Evolutionary conservation across 2,113 vertebrate species (phyloP).

Genomic region (Dunckerocampus dactyliophorus): DNA sequence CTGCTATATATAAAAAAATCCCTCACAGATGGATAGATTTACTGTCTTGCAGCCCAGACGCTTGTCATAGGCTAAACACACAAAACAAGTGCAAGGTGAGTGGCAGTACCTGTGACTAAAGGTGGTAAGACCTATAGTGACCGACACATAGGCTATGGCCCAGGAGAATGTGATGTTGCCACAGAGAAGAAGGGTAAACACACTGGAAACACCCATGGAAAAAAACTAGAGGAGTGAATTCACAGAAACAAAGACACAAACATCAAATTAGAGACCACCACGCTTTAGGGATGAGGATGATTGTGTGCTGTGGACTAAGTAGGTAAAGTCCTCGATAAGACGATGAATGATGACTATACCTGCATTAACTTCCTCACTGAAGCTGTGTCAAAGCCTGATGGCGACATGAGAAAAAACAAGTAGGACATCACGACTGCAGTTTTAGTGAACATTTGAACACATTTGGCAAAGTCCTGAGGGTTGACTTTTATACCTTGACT

Average conservation of each 20-base stretch:
- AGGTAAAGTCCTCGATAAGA: neutral
- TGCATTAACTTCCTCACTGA: conserved; percentile 93
- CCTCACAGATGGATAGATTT: no score
- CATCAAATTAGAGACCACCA: neutral
- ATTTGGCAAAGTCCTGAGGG: neutral
- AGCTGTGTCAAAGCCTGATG: conserved; percentile 83
- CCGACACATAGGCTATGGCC: conserved; percentile 84
- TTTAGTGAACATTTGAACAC: neutral
- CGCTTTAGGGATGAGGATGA: neutral
- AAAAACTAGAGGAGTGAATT: conserved; percentile 74
- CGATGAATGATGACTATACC: conserved; percentile 67
- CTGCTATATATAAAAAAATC: no score
- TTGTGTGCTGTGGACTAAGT: neutral
- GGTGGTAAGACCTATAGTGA: conserved; percentile 86
- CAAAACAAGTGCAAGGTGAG: neutral
- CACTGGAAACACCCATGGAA: conserved; percentile 86
- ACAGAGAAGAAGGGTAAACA: conserved; percentile 85
- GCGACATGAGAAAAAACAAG: conserved; percentile 7
- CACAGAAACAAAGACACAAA: conserved; percentile 15
- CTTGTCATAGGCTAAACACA: neutral
- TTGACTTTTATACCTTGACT: conserved; percentile 74
- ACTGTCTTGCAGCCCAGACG: no score
- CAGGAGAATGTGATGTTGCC: conserved; percentile 81
- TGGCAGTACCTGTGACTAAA: conserved; percentile 88
- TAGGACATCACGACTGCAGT: neutral